Conservation (phyloP, 2,113 vertebrate genomes). For the Bufo bufo region DNA sequence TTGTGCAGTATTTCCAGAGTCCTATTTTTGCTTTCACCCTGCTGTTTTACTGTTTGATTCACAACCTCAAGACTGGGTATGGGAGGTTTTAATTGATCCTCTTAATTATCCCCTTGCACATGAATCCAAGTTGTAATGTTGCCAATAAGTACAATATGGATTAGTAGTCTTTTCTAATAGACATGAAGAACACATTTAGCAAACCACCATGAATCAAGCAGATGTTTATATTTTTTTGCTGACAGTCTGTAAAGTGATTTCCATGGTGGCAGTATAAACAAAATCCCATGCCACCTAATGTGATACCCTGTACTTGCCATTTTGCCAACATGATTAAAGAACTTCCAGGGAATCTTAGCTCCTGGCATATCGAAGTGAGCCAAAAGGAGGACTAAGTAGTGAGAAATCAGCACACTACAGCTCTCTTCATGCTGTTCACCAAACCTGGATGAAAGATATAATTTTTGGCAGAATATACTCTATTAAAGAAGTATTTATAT, state of each 20-base stretch:
- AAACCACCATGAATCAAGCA: background rate
- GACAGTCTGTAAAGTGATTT: constrained; percentile 11
- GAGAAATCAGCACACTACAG: background rate
- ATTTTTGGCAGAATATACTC: background rate
- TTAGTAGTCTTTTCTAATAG: constrained; percentile 14
- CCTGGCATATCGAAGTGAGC: background rate
- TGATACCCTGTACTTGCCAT: background rate
- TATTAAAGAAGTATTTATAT: background rate
- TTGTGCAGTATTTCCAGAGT: constrained; percentile 27
- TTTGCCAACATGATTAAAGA: background rate
- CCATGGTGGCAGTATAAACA: background rate
- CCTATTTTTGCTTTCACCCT: constrained; percentile 8
- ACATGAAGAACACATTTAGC: constrained; percentile 8
- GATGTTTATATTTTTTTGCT: background rate
- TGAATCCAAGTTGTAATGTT: constrained; percentile 14
- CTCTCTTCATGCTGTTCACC: background rate
- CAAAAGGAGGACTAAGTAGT: background rate
- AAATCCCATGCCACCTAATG: background rate
- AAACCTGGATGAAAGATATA: background rate
- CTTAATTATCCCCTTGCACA: constrained; percentile 18
- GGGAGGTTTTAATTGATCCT: constrained; percentile 21
- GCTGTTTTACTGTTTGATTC: constrained; percentile 30
- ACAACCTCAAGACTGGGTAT: background rate
- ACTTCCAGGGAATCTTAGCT: constrained; percentile 5
- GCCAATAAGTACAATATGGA: constrained; percentile 17